A percentile compares a stretch with the other conserved stretches of the same genome.
These are phyloP conservation scores for Agrypnus murinus DNA, from an alignment of 2,888 invertebrate genomes.

Conservation along the genomic window DNA sequence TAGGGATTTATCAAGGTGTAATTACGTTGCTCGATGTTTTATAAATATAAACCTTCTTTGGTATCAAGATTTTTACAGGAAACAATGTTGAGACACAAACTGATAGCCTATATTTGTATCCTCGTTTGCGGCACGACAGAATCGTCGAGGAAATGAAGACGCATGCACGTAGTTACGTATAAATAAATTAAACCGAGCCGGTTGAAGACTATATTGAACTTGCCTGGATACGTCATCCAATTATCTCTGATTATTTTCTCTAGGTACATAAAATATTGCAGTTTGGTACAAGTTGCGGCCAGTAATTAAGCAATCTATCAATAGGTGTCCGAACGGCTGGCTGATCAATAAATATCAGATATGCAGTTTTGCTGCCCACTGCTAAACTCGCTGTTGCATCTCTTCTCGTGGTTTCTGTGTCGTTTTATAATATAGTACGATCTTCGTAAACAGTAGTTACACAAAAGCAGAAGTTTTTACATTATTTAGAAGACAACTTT, in stretches of 20 bases:
- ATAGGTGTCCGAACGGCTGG: constrained; percentile 60
- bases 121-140: constrained; percentile 20
- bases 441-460: constrained; percentile 4
- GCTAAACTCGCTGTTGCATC: constrained; percentile 45
- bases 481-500: no score
- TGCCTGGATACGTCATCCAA: constrained; percentile 61
- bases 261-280: constrained; percentile 67
- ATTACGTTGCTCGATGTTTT: constrained; percentile 28
- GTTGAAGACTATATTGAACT: constrained; percentile 44
- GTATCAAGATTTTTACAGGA: constrained; percentile 27
- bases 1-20: constrained; percentile 29
- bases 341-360: constrained; percentile 57
- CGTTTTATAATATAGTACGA: constrained; percentile 12
- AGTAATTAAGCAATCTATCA: constrained; percentile 70
- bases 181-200: constrained; percentile 30
- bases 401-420: constrained; percentile 38
- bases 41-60: constrained; percentile 31
- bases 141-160: constrained; percentile 21
- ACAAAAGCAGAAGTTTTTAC: no score
- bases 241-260: constrained; percentile 69
- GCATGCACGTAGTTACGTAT: constrained; percentile 30
- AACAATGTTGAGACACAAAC: constrained; percentile 27
- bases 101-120: constrained; percentile 22
- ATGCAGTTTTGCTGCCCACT: constrained; percentile 49
- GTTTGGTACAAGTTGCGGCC: constrained; percentile 63